Base-by-base conservation (phyloP, 35 echinoderm and acorn worm genomes). In the Chiridota heheva region DNA sequence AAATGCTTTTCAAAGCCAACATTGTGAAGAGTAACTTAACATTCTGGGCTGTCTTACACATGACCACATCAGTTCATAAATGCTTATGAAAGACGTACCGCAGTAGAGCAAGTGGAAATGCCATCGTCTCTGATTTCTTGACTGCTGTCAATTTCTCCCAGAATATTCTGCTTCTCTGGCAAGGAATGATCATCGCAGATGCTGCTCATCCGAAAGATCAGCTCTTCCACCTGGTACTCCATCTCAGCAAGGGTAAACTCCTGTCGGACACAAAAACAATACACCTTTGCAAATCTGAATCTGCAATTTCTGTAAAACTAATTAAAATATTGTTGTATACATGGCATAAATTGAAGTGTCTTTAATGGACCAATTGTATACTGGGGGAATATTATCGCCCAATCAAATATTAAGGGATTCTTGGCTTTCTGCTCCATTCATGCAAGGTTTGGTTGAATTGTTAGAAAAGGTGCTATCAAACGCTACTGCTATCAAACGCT, bases 231-330 rank as follows among this genome's bases (percentile, higher is more conserved):
- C 16, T 96, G 93, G 65, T 96, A 96, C 37, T 96, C 88, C 56
- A 96, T 90, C 72, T 96, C 93, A 4, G 93, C 93, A 62, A 96
- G 73, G 24, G 88, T 96, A 46, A 96, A 96, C 65, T 96, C 93
- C 93, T 96, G 60, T 26, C 36, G 22, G 36, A 20, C 28, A 73
- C 7, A 72, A 53, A 15, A 85, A 27, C 18, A 64, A 80, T 41
- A 2, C 24, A 65, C 3, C 26, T 59, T 25, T 25, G 56, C 13
- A 5, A 5, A 1, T n/a, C 30, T 3, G 58, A 61, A 31, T 16
- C 7, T n/a, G n/a, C n/a, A n/a, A n/a, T n/a, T n/a, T n/a, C n/a
- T n/a, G n/a, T n/a, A n/a, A n/a, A n/a, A n/a, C 3, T 38, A 12
- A 24, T 42, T 70, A 26, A 44, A 40, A 20, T 31, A 35, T 17